Percentiles rank a stretch among this genome's conserved stretches.
Evolutionary conservation across 2,888 invertebrate genomes (phyloP).

Genomic region (Pyrochroa serraticornis): DNA sequence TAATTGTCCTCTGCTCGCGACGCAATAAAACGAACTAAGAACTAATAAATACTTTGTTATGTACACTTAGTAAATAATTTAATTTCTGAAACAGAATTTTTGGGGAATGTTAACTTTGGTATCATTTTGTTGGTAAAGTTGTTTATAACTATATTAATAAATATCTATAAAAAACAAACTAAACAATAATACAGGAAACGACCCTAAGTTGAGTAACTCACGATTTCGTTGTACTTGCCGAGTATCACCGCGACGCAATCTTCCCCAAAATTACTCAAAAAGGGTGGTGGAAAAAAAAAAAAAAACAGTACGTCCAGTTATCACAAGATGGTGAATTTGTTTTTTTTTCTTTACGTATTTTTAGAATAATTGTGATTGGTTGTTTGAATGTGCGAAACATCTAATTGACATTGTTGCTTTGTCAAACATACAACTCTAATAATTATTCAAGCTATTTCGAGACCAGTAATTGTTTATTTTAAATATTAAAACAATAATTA

Average conservation of each 20-base stretch:
- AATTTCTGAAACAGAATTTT: conserved; percentile 56
- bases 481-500: conserved; percentile 50
- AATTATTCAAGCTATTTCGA: conserved; percentile 23
- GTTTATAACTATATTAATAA: conserved; percentile 35
- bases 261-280: conserved; percentile 12
- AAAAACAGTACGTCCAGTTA: conserved; percentile 30
- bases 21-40: conserved; percentile 41
- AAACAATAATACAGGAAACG: conserved; percentile 40
- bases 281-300: conserved; percentile 25
- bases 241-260: conserved; percentile 12
- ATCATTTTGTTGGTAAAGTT: conserved; percentile 61
- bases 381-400: conserved; percentile 38
- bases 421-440: conserved; percentile 23
- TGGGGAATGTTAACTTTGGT: conserved; percentile 80
- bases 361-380: conserved; percentile 35
- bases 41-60: conserved; percentile 56
- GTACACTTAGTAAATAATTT: conserved; percentile 54
- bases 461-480: conserved; percentile 44
- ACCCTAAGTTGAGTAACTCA: conserved; percentile 13
- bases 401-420: conserved; percentile 40
- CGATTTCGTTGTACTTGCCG: conserved; percentile 13
- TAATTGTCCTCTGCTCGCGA: conserved; percentile 35
- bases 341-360: conserved; percentile 28
- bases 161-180: conserved; percentile 33
- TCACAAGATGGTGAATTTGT: conserved; percentile 27